Base-by-base conservation (phyloP, 2,888 invertebrate species). In the Aspidiotus rigidus region DNA sequence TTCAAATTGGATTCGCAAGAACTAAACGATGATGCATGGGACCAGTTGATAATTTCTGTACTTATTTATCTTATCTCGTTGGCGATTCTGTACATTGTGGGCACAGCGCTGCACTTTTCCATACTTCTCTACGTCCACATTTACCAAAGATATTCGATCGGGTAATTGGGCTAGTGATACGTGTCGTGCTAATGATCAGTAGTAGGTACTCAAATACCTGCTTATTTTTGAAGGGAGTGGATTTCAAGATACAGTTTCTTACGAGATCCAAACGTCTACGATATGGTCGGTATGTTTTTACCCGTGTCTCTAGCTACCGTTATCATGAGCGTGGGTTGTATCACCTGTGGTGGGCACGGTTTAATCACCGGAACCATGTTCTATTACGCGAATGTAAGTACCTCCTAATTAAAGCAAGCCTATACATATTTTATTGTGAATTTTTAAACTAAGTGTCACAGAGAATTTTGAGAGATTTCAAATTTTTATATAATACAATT, bases 1-100 rank as follows among this genome's bases (percentile, higher is more conserved):
- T 28, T 28, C 28, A 28, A 28, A 28, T 28, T 28, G 28, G 66
- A 66, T 59, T 59, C 66, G 44, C 44, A 57, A 11, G 41, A 59
- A 42, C 16, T 66, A 44, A 17, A 44, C 42, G 42, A 66, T 9
- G 59, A 66, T n/a, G 59, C 66, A 1, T 57, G 59, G 15, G 66
- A 66, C 17, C 39, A 49, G 2, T 13, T 11, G 16, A 44, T 66
- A 3, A 59, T 66, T 0, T 59, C 66, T 10, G 15, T 59, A 9
- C 41, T 66, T 6, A 11, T 66, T 10, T 66, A 66, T 66, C 59
- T 66, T 16, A 59, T 66, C 6, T 40, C 66, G 10, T 66, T 59
- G 9, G 66, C 57, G 8, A 41, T 66, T 11, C 28, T 66, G 9
- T 57, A 66, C 16, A 13, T 66, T 2, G 44, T 57, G 0, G 66